phyloP scores from a whole-genome alignment of 2,113 vertebrate species.

The Corythaeola cristata region DNA sequence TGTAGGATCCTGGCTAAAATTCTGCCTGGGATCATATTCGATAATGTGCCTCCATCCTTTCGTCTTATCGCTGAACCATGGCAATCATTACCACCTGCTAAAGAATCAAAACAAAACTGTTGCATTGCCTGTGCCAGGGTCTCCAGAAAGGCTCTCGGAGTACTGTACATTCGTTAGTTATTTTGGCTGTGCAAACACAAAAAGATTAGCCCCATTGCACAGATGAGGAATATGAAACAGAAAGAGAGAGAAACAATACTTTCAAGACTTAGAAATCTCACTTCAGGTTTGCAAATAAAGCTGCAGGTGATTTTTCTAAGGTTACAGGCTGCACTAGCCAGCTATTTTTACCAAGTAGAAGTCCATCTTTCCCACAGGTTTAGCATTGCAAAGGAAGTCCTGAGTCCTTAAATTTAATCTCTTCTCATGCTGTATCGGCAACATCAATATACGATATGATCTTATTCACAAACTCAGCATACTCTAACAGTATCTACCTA shows the following conservation, averaged over 20 bases:
- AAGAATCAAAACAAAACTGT: not conserved
- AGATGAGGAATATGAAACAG: not conserved
- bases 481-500: not conserved
- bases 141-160: not conserved
- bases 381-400: not conserved
- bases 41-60: not conserved
- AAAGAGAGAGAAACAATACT: fast-evolving
- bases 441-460: not conserved
- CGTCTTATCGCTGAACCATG: not conserved
- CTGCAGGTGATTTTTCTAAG: not conserved
- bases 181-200: not conserved
- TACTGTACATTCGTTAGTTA: not conserved
- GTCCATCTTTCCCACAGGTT: not conserved
- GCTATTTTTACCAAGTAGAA: not conserved
- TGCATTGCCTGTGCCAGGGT: not conserved
- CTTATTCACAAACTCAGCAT: not conserved
- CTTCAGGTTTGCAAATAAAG: not conserved
- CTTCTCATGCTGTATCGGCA: not conserved
- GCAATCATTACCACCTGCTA: not conserved
- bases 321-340: not conserved
- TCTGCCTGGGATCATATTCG: not conserved
- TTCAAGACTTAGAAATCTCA: not conserved
- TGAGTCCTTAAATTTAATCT: not conserved
- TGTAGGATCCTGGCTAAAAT: not conserved
- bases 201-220: not conserved